These are phyloP conservation scores for Prenolepis imparis DNA, from an alignment of 2,888 invertebrate genomes.

Conservation along the genomic window DNA sequence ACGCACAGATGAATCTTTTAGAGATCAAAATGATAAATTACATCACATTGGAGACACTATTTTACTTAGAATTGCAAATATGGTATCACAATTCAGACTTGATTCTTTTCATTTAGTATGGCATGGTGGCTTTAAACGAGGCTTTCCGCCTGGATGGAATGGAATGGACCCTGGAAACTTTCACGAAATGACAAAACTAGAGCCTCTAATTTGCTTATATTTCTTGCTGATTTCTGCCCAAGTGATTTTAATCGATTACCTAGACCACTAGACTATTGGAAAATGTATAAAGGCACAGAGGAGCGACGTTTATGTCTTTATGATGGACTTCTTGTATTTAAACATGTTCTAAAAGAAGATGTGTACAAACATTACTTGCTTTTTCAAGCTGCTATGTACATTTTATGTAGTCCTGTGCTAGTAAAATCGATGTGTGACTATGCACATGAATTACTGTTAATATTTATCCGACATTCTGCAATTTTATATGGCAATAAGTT, in stretches of 20 bases:
- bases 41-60: background rate
- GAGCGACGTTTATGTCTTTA: background rate
- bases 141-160: background rate
- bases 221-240: slow-evolving; percentile 12
- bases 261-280: background rate
- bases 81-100: slow-evolving; percentile 13
- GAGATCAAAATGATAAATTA: background rate
- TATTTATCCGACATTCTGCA: background rate
- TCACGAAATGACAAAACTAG: background rate
- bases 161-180: slow-evolving; percentile 10
- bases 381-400: slow-evolving; percentile 8
- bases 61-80: background rate
- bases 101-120: slow-evolving; percentile 3
- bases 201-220: background rate
- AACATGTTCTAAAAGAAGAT: background rate
- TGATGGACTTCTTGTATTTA: slow-evolving; percentile 8
- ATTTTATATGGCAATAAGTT: background rate
- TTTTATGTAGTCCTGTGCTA: slow-evolving; percentile 12
- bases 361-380: slow-evolving; percentile 3
- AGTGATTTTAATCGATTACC: slow-evolving; percentile 12
- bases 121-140: background rate
- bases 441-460: background rate
- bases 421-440: background rate
- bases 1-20: background rate
- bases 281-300: slow-evolving; percentile 18